Evolutionary conservation across 2,888 invertebrate genomes (phyloP), one percentile per base, ranked within the genome.

Genomic region (Laspeyria flexula): DNA sequence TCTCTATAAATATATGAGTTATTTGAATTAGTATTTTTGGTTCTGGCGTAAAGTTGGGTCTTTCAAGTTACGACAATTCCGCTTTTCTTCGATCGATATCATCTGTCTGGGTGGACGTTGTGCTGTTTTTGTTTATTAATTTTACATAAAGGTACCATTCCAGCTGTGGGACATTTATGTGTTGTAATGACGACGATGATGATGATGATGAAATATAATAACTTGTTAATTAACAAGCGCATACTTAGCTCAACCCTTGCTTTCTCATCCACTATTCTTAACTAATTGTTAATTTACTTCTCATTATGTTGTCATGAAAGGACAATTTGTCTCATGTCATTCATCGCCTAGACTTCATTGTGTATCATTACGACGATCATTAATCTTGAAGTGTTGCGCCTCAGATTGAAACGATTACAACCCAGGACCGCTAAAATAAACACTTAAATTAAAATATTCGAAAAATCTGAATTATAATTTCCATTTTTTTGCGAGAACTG

Each of bases 291-390:
- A 53, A 49, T 42, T 13, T 40, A 33, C 38, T 34, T 41, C 15
- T 59, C 51, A 61, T 59, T 51, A 54, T 16, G 37, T 41, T 58
- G 54, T 57, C 48, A 44, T 23, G 44, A 27, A 31, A 33, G 49
- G 47, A 64, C 50, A 54, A 62, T 65, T 62, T 62, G 51, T 67
- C 51, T 39, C 21, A 48, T 46, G 55, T 35, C 51, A 56, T 18
- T 54, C 44, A 52, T 31, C 37, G 55, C 38, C 37, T 55, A 51
- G 50, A 50, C 57, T 59, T 50, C 27, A 50, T 55, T 58, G 60
- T 54, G 49, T 48, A 61, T 59, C 59, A 61, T 67, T 61, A 61
- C 42, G 54, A 40, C 15, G 18, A 47, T 46, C 54, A 64, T 67
- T 61, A 67, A 67, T 67, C 61, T 67, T 35, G 47, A 53, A 35